Conservation (phyloP, 2,888 invertebrate species). For the Lycaena phlaeas region DNA sequence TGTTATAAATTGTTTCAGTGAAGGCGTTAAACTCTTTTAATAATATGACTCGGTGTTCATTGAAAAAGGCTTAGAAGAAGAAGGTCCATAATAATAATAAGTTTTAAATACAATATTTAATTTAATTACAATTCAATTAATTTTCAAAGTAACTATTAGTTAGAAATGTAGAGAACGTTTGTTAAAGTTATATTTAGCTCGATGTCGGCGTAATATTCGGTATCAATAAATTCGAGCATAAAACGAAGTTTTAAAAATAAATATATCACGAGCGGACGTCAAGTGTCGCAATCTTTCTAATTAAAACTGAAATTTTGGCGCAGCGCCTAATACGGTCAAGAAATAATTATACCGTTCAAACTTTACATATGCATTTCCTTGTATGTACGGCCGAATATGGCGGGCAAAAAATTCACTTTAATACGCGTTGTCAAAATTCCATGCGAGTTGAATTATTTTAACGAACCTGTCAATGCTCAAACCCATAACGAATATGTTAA, state of each 20-base stretch:
- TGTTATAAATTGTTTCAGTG: background rate
- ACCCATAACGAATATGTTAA: conserved; percentile 16
- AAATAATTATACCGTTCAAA: conserved; percentile 2
- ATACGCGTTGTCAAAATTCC: conserved; percentile 3
- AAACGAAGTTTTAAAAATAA: conserved; percentile 4
- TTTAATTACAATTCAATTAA: no score
- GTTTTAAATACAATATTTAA: no score
- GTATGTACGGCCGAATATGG: background rate
- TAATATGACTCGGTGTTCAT: no score
- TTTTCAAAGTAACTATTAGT: no score
- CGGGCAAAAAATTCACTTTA: background rate
- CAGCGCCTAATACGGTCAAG: conserved; percentile 1
- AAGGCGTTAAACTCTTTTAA: no score
- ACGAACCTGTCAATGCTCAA: conserved; percentile 15
- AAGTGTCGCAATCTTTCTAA: conserved; percentile 7
- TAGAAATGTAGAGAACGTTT: background rate
- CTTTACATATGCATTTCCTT: background rate
- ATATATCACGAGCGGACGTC: conserved; percentile 2
- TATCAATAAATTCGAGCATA: conserved; percentile 3
- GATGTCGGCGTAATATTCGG: background rate
- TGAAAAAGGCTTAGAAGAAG: no score
- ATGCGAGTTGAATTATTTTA: conserved; percentile 16
- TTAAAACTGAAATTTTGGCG: conserved; percentile 7
- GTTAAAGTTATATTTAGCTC: background rate
- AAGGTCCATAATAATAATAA: no score